Base-by-base conservation (phyloP, 2,888 invertebrate genomes). In the Melieria omissa region DNA sequence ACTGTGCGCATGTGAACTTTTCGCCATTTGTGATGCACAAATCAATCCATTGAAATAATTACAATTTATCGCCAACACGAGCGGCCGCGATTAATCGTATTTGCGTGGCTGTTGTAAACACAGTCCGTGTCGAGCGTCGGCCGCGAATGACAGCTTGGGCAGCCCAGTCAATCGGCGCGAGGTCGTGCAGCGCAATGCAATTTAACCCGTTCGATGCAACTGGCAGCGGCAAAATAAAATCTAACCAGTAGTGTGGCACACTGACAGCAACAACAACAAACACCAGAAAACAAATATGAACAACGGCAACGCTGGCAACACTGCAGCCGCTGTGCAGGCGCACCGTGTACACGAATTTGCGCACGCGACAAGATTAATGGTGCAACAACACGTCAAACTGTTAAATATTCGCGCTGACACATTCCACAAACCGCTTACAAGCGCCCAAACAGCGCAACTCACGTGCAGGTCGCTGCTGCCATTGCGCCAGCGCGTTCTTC, bases 321-420 rank as follows among this genome's bases (percentile, higher is more conserved):
- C 74, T 80, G 80, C 82, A 81, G 82, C 79, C 82, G 81, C 79
- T 82, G 78, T 29, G 29, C 29, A 29, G 29, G 29, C 29, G 16
- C 16, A 2, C 16, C 16, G 16, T 9, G 7, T 5, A 2, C 55
- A n/a, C 14, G 55, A 46, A 64, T n/a, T 45, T 54, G 10, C 29
- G 47, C 49, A 60, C 58, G 54, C 58, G 60, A 72, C 47, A 65
- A 72, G 65, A 72, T 68, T 72, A 65, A 72, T 72, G 72, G 54
- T 14, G 29, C 72, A 72, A 64, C 66, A 67, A 68, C 64, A 68
- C 68, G 57, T 64, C 63, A 60, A 65, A 65, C 55, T 65, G 65
- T 65, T 65, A 65, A 65, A 65, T 65, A 65, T 65, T 65, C 52
- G 29, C 49, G 49, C 45, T 57, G 65, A 47, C 65, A 44, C 65